Evolutionary conservation across 2,113 vertebrate species (phyloP).

Genomic region (Zootoca vivipara): DNA sequence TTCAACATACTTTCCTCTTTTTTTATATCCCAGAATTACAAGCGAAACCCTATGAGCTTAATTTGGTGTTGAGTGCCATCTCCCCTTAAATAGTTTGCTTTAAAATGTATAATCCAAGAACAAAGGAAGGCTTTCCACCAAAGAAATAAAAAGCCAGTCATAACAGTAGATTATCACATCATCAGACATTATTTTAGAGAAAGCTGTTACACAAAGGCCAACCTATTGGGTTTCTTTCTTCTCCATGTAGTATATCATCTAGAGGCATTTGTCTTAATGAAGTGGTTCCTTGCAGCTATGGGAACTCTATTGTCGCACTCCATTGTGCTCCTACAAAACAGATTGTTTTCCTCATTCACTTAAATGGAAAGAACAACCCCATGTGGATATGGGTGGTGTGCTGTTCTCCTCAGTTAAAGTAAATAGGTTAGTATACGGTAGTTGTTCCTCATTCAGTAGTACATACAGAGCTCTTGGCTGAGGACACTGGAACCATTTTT

Average conservation of each 20-base stretch:
- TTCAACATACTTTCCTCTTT: background rate
- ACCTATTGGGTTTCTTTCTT: background rate
- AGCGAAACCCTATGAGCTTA: background rate
- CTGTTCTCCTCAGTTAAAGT: background rate
- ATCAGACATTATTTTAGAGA: background rate
- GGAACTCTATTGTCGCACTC: background rate
- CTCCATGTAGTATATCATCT: background rate
- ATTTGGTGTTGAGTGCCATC: background rate
- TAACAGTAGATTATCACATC: background rate
- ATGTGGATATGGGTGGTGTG: background rate
- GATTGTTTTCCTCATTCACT: background rate
- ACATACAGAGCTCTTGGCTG: background rate
- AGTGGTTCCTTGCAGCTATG: background rate
- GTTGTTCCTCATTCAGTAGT: background rate
- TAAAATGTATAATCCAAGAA: background rate
- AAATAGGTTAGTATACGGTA: background rate
- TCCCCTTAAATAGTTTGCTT: conserved; percentile 1
- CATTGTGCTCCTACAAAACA: background rate
- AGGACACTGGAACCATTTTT: background rate
- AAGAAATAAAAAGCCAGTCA: background rate
- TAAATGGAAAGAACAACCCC: background rate
- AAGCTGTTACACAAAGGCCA: background rate
- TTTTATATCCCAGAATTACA: background rate
- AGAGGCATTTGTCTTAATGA: background rate
- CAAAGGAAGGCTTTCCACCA: background rate